Evolutionary conservation across 2,888 invertebrate genomes (phyloP), one percentile per base, ranked within the genome.

Genomic region (Eledone cirrhosa): DNA sequence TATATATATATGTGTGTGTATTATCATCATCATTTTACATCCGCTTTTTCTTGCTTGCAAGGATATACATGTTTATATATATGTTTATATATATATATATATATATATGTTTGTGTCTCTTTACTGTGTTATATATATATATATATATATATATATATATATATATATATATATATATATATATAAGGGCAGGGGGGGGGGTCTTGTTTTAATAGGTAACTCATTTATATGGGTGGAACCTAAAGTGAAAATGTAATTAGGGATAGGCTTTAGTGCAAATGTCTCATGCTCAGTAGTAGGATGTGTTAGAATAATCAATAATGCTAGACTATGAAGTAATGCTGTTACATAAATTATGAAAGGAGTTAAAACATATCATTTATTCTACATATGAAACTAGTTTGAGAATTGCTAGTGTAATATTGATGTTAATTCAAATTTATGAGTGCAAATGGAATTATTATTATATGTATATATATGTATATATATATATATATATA

Each of bases 31-130:
- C 13, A 16, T 16, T 53, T 16, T 53, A 19, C 22, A 53, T 53
- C 13, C 22, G 19, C 22, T 13, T 53, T 16, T 53, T 16, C 22
- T 16, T 53, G 19, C 22, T 16, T 53, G 53, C 22, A 53, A 16
- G 19, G 13, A 53, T 53, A 53, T 53, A 53, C 22, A 53, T 53
- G 19, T 53, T 16, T 53, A 53, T 53, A 53, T 53, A 53, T 53
- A 53, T 53, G 53, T 53, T 16, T 53, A 53, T 53, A 53, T 53
- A 53, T 53, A 53, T 53, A 53, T 29, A 69, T 69, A 76, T n/a
- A 76, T 76, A 31, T 31, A 76, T n/a, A 76, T n/a, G n/a, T 41
- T 16, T 76, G 33, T 53, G 19, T 53, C 13, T 53, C 13, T 53
- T 16, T 53, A 53, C 22, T 16, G 13, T 16, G 13, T 16, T 53